phyloP scores from a whole-genome alignment of 1,140 invertebrate species.

The Bombyx mandarina region DNA sequence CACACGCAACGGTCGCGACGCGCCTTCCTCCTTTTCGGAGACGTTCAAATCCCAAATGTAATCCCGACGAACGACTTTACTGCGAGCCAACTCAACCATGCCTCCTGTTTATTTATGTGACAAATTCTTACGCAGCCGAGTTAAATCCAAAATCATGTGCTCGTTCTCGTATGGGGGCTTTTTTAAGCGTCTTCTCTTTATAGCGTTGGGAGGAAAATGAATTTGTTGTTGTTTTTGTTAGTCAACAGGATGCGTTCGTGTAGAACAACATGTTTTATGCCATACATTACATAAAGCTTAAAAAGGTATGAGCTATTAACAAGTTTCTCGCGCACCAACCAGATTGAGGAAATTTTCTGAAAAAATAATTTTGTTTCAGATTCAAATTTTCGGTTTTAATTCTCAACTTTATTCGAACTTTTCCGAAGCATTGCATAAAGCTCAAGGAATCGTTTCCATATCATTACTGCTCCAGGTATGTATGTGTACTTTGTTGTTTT shows the following conservation, averaged over 20 bases:
- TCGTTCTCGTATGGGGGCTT: constrained; percentile 36
- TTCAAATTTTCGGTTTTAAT: constrained; percentile 95
- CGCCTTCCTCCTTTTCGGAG: constrained; percentile 22
- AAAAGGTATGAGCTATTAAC: neutral
- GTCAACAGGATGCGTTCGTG: constrained; percentile 1
- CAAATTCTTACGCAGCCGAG: constrained; percentile 59
- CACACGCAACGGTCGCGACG: constrained; percentile 43
- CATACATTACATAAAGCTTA: neutral
- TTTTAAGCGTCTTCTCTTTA: constrained; percentile 14
- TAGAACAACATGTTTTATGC: neutral
- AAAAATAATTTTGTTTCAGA: constrained; percentile 75
- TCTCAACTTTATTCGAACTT: constrained; percentile 93
- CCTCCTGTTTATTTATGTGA: constrained; percentile 67
- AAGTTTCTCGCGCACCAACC: neutral
- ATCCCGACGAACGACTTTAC: constrained; percentile 52
- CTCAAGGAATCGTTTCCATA: constrained; percentile 91
- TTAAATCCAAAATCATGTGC: constrained; percentile 59
- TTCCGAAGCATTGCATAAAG: constrained; percentile 88
- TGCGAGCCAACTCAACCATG: constrained; percentile 58
- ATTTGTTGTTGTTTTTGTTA: constrained; percentile 4
- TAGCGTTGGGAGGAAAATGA: constrained; percentile 5
- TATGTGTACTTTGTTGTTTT: constrained; percentile 56
- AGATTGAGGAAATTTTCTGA: neutral
- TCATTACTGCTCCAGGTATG: constrained; percentile 91
- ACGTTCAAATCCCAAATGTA: constrained; percentile 60